Base-by-base conservation (phyloP, 2,888 invertebrate genomes). In the Lasioglossum leucozonium region DNA sequence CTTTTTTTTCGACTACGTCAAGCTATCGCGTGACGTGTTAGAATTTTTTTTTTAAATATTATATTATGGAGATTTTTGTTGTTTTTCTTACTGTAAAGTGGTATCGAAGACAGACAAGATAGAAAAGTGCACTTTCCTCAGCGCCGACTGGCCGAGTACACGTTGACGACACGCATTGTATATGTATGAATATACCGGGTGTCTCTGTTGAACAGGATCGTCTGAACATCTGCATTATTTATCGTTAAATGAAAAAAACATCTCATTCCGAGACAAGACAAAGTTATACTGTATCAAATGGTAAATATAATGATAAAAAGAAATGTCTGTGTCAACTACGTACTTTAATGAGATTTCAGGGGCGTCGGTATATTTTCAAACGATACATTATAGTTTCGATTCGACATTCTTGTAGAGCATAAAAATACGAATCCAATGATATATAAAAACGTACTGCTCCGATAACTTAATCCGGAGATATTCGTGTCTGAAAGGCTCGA, bases 51-150 rank as follows among this genome's bases (percentile, higher is more conserved):
- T n/a, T n/a, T n/a, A n/a, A 62, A 62, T 18, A 62, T 62, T 62
- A 30, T 30, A 30, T 30, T 30, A 30, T 62, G 62, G 62, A 62
- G 30, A 30, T 62, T 30, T 62, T 62, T 30, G 26, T 62, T 30
- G 16, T 62, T 30, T 26, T 62, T 62, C 62, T 62, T 62, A 62
- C 58, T 58, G 51, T 77, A 71, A 81, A 37, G 42, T 34, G 69
- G 16, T 79, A 77, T 76, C 67, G 62, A 22, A 76, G 47, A 30
- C 26, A 42, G 71, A 88, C 85, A 74, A 82, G 78, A 88, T 84
- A 83, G 86, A 86, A 89, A 90, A 90, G 89, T 88, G 88, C 89
- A 90, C 90, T 90, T 89, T 85, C 84, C 83, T 88, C 85, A 80
- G 82, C 83, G 62, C 58, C 69, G 55, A 44, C 79, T 13, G 73